Evolutionary conservation across 2,797 vertebrate species (phyloP).

Genomic region (Pipistrellus pygmaeus): DNA sequence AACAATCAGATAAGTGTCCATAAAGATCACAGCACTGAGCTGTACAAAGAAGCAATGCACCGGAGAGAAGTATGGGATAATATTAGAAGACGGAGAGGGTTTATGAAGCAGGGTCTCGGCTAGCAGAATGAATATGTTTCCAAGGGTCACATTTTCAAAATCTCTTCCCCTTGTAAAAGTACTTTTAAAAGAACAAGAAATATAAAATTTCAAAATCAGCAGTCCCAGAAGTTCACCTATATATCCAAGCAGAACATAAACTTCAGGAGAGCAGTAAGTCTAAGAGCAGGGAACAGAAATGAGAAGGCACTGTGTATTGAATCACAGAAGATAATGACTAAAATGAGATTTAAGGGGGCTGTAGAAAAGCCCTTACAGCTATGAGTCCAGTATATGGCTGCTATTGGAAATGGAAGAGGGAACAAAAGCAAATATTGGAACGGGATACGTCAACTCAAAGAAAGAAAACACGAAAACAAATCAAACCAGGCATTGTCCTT

Average conservation of each 20-base stretch:
- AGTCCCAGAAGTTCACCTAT: neutral
- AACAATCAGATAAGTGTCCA: neutral
- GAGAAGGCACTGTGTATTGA: neutral
- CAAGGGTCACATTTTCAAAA: slow-evolving; percentile 49
- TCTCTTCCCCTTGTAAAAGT: slow-evolving; percentile 55
- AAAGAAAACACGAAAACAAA: slow-evolving; percentile 35
- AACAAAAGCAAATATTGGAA: slow-evolving; percentile 46
- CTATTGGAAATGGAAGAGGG: slow-evolving; percentile 42
- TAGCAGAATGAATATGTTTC: slow-evolving; percentile 8
- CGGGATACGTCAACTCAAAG: slow-evolving; percentile 25
- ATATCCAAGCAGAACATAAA: neutral
- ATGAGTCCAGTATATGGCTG: slow-evolving; percentile 9
- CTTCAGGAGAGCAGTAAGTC: slow-evolving; percentile 22
- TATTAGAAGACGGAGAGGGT: neutral
- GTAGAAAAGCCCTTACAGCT: slow-evolving; percentile 66
- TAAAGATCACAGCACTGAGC: neutral
- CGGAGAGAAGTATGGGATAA: neutral
- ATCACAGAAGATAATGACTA: slow-evolving; percentile 59
- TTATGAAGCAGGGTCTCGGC: neutral
- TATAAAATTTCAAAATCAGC: slow-evolving; percentile 48
- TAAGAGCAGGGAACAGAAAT: slow-evolving; percentile 17
- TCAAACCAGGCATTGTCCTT: neutral
- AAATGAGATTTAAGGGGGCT: slow-evolving; percentile 58
- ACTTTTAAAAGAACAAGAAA: slow-evolving; percentile 45
- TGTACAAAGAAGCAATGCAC: neutral